Conservation (phyloP, 2,888 invertebrate species). For the Odontothrips loti region DNA sequence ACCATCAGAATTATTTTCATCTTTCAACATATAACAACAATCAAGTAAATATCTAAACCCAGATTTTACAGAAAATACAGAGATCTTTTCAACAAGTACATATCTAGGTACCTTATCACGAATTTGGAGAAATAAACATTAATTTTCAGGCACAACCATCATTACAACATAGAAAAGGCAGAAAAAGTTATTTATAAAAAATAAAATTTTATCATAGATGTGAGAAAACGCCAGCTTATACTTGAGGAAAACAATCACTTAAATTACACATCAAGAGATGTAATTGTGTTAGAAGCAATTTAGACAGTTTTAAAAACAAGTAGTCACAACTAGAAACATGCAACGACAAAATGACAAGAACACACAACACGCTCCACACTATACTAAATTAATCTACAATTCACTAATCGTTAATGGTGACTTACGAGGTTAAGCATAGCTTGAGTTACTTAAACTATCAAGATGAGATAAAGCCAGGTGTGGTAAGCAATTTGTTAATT, state of each 20-base stretch:
- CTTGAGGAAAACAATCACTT: neutral
- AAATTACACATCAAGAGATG: no score
- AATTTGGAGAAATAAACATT: neutral
- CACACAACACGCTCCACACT: neutral
- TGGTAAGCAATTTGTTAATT: conserved; percentile 15
- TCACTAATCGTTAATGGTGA: neutral
- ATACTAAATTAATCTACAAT: neutral
- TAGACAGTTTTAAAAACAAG: no score
- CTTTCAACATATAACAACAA: neutral
- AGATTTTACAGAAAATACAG: conserved; percentile 13
- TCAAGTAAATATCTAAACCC: neutral
- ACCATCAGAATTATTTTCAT: neutral
- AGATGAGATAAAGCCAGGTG: conserved; percentile 6
- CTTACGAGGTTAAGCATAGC: neutral
- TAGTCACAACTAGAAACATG: neutral
- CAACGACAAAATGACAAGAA: neutral
- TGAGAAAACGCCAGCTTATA: neutral
- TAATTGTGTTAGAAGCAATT: no score
- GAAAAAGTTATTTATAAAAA: conserved; percentile 7
- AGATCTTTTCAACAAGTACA: neutral
- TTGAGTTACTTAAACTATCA: neutral
- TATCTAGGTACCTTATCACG: neutral
- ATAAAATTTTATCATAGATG: neutral
- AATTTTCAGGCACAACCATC: conserved; percentile 12
- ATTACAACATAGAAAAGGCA: neutral